Evolutionary conservation across 2,797 vertebrate genomes (phyloP), one percentile per base, ranked within the genome.

Genomic region (Poecile montanus): DNA sequence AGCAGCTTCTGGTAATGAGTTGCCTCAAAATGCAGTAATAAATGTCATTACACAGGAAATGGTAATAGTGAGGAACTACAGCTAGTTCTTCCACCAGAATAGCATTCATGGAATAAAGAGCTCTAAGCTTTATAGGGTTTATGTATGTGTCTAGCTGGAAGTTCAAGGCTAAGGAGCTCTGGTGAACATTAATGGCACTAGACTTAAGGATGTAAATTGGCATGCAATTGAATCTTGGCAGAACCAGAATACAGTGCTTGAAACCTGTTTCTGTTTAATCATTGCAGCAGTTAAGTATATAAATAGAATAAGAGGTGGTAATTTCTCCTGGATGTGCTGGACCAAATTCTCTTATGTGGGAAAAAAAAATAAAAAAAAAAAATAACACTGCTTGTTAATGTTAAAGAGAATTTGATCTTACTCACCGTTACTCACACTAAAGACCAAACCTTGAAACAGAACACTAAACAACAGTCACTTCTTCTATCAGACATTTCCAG

Each of bases 11-110:
- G 47, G 72, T 94, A 94, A 96, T 90, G 84, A 93, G 79, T 77
- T 93, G 70, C 65, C 80, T 80, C 42, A 87, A 94, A 97, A 94
- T 86, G 81, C 76, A 93, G 62, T 84, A 95, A 94, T 92, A 89
- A 87, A 92, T 89, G 87, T 80, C 78, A 89, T 92, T 94, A 93
- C 53, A 74, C 18, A 68, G 68, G 45, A 92, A 94, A 27, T 85
- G 61, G 57, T 83, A 93, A 87, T 89, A 85, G 74, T 0, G 0
- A 80, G 47, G 68, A 95, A 77, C 81, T 73, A 73, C 51, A 93
- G 56, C 48, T 76, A 82, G 17, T 10, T 88, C 51, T 62, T 93
- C 76, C 75, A 84, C 30, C 10, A 53, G 88, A 74, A 66, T 2
- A 91, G n/a, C 23, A 54, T 36, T 68, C 42, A 36, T 22, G 20